Conservation (phyloP, 2,113 vertebrate genomes). For the Otolemur garnettii region DNA sequence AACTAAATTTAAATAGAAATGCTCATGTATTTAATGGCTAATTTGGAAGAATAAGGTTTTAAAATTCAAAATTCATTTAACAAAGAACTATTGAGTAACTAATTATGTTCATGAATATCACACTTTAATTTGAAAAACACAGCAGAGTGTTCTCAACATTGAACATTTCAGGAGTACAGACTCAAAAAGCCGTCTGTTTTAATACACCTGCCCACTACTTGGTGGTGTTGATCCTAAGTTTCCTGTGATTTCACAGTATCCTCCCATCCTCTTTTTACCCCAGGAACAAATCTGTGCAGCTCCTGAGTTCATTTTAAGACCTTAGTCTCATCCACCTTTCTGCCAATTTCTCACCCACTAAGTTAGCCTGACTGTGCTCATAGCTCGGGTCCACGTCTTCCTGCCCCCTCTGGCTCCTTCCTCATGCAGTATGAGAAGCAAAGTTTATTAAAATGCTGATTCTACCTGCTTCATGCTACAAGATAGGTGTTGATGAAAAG, state of each 20-base stretch:
- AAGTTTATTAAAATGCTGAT: no score
- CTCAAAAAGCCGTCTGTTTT: constrained; percentile 61
- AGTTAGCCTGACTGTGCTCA: not conserved
- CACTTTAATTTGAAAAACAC: constrained; percentile 82
- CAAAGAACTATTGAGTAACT: constrained; percentile 84
- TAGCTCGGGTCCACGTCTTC: accelerated
- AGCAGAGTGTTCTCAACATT: constrained; percentile 66
- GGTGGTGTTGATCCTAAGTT: not conserved
- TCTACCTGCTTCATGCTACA: not conserved
- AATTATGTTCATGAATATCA: constrained; percentile 85
- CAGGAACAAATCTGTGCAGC: not conserved
- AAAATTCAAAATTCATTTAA: constrained; percentile 85
- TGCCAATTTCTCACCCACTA: constrained; percentile 61
- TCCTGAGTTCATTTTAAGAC: not conserved
- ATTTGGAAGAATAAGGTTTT: constrained; percentile 84
- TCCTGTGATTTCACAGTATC: constrained; percentile 43
- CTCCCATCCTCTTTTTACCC: constrained; percentile 3
- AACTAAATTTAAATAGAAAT: constrained; percentile 85
- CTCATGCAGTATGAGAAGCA: not conserved
- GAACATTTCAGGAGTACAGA: constrained; percentile 17
- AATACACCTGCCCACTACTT: constrained; percentile 56
- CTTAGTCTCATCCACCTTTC: constrained; percentile 46
- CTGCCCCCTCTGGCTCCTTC: not conserved
- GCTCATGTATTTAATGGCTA: constrained; percentile 77
- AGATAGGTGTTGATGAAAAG: not conserved